These are phyloP conservation scores for Apodemus speciosus DNA, from an alignment of 2,113 vertebrate genomes.

Conservation along the genomic window DNA sequence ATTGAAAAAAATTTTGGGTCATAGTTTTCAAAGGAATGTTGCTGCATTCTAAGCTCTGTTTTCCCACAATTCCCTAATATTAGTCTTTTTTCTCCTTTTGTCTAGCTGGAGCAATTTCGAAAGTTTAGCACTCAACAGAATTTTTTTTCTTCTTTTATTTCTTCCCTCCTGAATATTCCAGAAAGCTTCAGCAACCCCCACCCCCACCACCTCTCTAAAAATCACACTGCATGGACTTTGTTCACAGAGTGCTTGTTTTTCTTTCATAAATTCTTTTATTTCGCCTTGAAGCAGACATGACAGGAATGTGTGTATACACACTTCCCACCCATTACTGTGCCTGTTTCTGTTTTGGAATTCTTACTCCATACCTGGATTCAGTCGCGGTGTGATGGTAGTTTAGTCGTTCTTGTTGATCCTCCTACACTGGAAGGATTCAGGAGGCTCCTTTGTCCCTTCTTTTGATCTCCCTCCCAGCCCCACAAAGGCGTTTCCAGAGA, in stretches of 20 bases:
- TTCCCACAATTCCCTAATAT: background rate
- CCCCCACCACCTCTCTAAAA: background rate
- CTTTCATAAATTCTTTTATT: background rate
- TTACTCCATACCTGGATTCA: background rate
- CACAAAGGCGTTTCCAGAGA: background rate
- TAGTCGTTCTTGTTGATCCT: background rate
- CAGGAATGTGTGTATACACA: background rate
- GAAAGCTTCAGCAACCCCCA: background rate
- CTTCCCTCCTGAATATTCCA: background rate
- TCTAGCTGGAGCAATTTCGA: background rate
- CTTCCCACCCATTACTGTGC: background rate
- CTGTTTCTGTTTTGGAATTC: background rate
- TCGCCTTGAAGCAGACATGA: background rate
- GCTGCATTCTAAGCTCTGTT: background rate
- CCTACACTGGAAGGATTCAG: background rate
- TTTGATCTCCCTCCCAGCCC: background rate
- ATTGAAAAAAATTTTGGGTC: too few species aligned
- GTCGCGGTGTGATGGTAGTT: rapidly evolving
- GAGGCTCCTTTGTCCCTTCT: background rate
- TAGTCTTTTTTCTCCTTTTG: background rate
- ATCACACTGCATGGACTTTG: background rate
- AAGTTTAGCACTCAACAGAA: background rate
- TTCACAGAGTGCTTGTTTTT: background rate
- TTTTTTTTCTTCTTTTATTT: background rate
- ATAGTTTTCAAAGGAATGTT: background rate